Evolutionary conservation across 2,888 invertebrate genomes (phyloP).

Genomic region (Dione vanillae): DNA sequence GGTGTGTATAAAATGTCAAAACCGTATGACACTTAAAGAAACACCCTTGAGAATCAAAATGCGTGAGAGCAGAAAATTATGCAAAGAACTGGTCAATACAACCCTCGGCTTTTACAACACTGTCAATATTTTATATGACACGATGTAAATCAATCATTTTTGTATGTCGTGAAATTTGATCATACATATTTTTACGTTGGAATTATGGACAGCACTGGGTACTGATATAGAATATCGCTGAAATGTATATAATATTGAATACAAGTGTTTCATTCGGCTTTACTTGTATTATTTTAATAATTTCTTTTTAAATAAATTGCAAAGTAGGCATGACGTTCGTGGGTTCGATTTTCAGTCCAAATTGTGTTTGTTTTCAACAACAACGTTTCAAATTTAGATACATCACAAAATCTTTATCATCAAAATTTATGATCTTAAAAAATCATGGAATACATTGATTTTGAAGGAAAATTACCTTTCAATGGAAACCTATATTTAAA

Average conservation of each 20-base stretch:
- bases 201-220: constrained; percentile 24
- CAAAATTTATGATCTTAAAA: too few relatives aligned
- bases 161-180: constrained; percentile 43
- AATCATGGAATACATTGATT: too few relatives aligned
- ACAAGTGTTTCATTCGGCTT: too few relatives aligned
- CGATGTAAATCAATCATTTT: constrained; percentile 69
- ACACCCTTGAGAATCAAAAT: constrained; percentile 70
- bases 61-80: constrained; percentile 70
- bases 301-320: too few relatives aligned
- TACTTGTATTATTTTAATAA: too few relatives aligned
- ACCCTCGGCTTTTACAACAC: constrained; percentile 60
- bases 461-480: too few relatives aligned
- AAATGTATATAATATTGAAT: background rate
- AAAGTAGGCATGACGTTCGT: too few relatives aligned
- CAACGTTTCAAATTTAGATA: too few relatives aligned
- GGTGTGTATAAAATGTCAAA: constrained; percentile 22
- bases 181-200: constrained; percentile 39
- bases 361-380: too few relatives aligned
- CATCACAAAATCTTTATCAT: too few relatives aligned
- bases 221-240: constrained; percentile 39
- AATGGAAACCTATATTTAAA: too few relatives aligned
- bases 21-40: constrained; percentile 42
- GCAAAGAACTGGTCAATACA: constrained; percentile 71
- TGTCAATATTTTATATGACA: constrained; percentile 69
- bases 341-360: too few relatives aligned